Percentiles rank a stretch among this genome's conserved stretches.
phyloP scores from a whole-genome alignment of 2,113 vertebrate species.

The Pseudolaguvia tuberculata region DNA sequence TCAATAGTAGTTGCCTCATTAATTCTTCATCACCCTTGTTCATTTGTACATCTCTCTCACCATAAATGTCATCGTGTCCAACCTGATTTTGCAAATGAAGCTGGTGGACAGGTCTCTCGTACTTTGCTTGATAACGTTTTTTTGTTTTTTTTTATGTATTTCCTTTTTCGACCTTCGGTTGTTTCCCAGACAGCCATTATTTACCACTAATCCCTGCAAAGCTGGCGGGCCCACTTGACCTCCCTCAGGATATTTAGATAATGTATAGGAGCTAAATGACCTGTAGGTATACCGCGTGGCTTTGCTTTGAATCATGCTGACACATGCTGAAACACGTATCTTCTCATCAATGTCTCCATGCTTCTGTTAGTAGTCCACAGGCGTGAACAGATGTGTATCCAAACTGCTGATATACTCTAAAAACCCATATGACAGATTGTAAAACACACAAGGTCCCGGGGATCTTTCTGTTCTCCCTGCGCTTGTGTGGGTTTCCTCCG shows the following conservation, averaged over 20 bases:
- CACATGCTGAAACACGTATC: background rate
- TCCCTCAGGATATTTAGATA: background rate
- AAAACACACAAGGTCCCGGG: background rate
- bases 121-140: background rate
- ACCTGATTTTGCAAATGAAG: conserved; percentile 21
- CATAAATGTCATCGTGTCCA: background rate
- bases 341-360: conserved; percentile 14
- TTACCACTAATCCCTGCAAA: background rate
- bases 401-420: background rate
- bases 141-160: conserved; percentile 1
- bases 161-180: too few relatives aligned
- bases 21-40: conserved; percentile 9
- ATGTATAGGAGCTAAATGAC: background rate
- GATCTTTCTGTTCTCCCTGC: too few relatives aligned
- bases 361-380: background rate
- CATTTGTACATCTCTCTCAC: background rate
- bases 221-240: conserved; percentile 1
- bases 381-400: background rate
- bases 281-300: background rate
- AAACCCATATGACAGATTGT: background rate
- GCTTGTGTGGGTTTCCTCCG: too few relatives aligned
- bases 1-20: background rate
- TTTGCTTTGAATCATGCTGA: conserved; percentile 1
- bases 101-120: background rate
- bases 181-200: conserved; percentile 3